Evolutionary conservation across 1,140 invertebrate genomes (phyloP), one percentile per base, ranked within the genome.

Genomic region (Bombus impatiens): DNA sequence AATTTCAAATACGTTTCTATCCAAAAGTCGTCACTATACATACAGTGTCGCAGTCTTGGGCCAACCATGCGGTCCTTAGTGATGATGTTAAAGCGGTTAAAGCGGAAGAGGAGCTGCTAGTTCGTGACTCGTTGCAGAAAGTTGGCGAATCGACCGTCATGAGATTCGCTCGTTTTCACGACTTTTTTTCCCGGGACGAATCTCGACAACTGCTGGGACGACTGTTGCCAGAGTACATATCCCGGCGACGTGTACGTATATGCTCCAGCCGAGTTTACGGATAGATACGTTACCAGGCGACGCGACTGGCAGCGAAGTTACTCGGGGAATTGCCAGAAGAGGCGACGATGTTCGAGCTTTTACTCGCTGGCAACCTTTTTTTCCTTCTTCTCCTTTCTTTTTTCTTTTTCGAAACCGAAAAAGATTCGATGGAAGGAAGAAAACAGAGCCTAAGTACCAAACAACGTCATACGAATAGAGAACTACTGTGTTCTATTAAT

Each of bases 221-320:
- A 78, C 62, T 65, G 76, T 78, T 78, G 76, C 76, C 76, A 78
- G 76, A 88, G 88, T 89, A 88, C 88, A 89, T 88, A 88, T 71
- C 74, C 53, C 37, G 18, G 28, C 86, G 47, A 71, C 87, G 84
- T 88, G 85, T 84, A 80, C 87, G 71, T 40, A 47, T 59, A 81
- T 62, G 62, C 70, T 40, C 59, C 62, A 40, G 71, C 79, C 90
- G 92, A 93, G 92, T 94, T 94, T 93, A 90, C 82, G 87, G 93
- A 93, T 93, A 93, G 93, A 94, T 94, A 94, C 91, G 91, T 93
- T 94, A 92, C 92, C 90, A 57, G 89, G 90, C 88, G 92, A 84
- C 88, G 88, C 88, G 87, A 86, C 87, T 88, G 81, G 90, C 86
- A 91, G 90, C 88, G 90, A 94, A 93, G 91, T 94, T 94, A 93